Evolutionary conservation across 2,113 vertebrate species (phyloP), one percentile per base, ranked within the genome.

Genomic region (Clinocottus analis): DNA sequence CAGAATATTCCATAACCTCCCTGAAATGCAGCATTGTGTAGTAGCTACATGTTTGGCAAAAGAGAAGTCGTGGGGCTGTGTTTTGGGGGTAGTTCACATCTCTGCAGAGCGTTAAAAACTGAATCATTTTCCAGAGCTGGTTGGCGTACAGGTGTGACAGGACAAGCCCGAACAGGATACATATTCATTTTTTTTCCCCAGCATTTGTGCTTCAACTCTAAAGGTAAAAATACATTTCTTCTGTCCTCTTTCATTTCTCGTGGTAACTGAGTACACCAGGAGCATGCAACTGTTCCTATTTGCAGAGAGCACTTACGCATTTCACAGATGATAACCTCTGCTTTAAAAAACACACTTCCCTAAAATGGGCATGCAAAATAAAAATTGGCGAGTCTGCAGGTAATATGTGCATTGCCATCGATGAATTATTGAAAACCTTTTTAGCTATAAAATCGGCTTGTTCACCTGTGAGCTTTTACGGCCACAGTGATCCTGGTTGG

Each of bases 401-500:
- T 88, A 85, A 71, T 82, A 58, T 84, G 71, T 77, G 82, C 27
- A 59, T 77, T 61, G 56, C 53, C 45, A 13, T 67, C 56, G 65
- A 83, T 91, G 17, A 91, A 93, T 86, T 87, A 93, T 92, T 87
- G 11, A 92, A 87, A 79, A 76, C 65, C 83, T 86, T 86, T 83
- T 89, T 39, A 72, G 45, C 61, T 74, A 71, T 75, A 77, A 87
- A 85, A 69, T 69, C 0, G 4, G 19, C 41, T 41, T 25, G 51
- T 74, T 65, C 56, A 78, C 77, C 77, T 65, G 63, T 75, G 64
- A 35, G 83, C 85, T 89, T 88, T 87, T 78, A 77, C 2, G n/a
- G 75, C 67, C 62, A 64, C 59, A 1, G 56, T 62, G 62, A 87
- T 85, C 51, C 63, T 68, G 67, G 59, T 59, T 75, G 66, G 77